Base-by-base conservation (phyloP, 2,113 vertebrate species). In the Zosterops pallidus region DNA sequence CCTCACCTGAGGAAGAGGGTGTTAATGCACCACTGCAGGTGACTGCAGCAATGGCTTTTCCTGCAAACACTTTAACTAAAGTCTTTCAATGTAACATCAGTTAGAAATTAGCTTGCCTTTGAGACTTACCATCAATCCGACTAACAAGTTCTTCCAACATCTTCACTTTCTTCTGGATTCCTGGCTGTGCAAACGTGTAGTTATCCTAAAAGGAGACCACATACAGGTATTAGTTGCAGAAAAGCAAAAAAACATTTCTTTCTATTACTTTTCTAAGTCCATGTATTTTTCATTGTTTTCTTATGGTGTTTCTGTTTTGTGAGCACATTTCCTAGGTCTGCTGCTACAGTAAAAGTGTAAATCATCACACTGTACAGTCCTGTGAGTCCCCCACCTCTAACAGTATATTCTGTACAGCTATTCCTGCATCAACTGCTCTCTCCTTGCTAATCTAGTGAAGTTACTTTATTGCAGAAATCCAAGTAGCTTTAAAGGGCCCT, bases 111-210 rank as follows among this genome's bases (percentile, higher is more conserved):
- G 13, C n/a, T 68, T 59, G 75, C 64, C 77, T 83, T 91, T 78
- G 88, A 83, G 57, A 96, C 99, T 98, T 95, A 99, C 99, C 99
- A 83, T 99, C 99, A 12, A 99, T 99, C 72, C 99, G 98, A 98
- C 99, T 99, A 97, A 99, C 99, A 49, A 99, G 98, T 79, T 99
- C 99, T 84, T 99, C 99, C 94, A 99, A 68, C 96, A 99, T 98
- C 95, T 98, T 99, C 95, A 99, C 99, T 97, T 99, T 99, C 98
- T 97, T 99, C 88, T 99, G 99, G 96, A 99, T 99, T 63, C 99
- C 99, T 20, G 99, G 99, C 90, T 99, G 99, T 72, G 99, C 99
- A 94, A 99, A 99, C 0, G 99, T 99, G 92, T 99, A 99, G 98
- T 99, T 99, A 97, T 99, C 99, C 99, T 99, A 92, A 76, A 69